phyloP scores from a whole-genome alignment of 2,888 invertebrate species.

The Pemphredon lugubris region DNA sequence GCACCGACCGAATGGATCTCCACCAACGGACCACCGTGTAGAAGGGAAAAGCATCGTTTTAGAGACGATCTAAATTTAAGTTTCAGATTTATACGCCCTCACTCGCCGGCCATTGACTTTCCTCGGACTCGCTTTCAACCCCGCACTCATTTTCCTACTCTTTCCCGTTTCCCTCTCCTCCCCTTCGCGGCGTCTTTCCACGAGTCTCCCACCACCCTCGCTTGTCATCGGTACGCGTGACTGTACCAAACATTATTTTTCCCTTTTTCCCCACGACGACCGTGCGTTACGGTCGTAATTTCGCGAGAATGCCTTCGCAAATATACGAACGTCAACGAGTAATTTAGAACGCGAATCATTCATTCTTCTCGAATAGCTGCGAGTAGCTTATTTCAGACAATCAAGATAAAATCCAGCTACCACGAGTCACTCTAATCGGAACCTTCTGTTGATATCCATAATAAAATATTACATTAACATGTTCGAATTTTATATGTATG shows the following conservation, averaged over 20 bases:
- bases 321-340: too few species aligned
- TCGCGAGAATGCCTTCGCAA: conserved; percentile 39
- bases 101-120: conserved; percentile 72
- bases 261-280: conserved; percentile 40
- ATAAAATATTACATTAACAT: too few species aligned
- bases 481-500: too few species aligned
- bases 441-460: too few species aligned
- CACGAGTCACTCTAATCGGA: too few species aligned
- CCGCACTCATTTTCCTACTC: conserved; percentile 35
- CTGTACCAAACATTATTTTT: too few species aligned
- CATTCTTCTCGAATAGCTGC: too few species aligned
- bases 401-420: too few species aligned
- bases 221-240: too few species aligned
- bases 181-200: conserved; percentile 26
- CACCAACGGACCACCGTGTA: conserved; percentile 23
- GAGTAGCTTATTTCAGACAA: too few species aligned
- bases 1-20: conserved; percentile 45
- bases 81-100: conserved; percentile 73
- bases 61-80: conserved; percentile 75
- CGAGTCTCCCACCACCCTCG: conserved; percentile 25
- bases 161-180: conserved; percentile 15
- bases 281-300: conserved; percentile 41
- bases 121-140: conserved; percentile 58
- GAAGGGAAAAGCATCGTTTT: conserved; percentile 48
- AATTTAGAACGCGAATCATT: too few species aligned